Conservation (phyloP, 2,113 vertebrate genomes). For the Nannobrachium achirus region DNA sequence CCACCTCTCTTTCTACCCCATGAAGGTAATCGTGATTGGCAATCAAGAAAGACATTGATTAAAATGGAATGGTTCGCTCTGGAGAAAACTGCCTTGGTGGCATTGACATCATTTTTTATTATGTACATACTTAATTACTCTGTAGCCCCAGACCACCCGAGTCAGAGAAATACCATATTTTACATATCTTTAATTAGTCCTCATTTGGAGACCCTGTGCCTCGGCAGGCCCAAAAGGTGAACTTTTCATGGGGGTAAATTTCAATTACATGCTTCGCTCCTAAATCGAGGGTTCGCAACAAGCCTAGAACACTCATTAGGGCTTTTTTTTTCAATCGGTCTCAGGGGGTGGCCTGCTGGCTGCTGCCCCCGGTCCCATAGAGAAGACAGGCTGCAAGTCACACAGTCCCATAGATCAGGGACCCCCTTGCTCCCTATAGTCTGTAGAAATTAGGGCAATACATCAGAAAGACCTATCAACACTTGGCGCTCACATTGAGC, state of each 20-base stretch:
- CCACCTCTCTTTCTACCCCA: constrained; percentile 7
- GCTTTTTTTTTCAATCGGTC: constrained; percentile 70
- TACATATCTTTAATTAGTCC: constrained; percentile 74
- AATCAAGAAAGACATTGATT: constrained; percentile 38
- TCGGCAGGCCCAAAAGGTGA: constrained; percentile 53
- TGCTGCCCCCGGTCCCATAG: constrained; percentile 62
- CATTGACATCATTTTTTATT: constrained; percentile 62
- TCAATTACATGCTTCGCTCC: constrained; percentile 57
- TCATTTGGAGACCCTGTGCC: constrained; percentile 66
- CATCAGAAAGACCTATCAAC: constrained; percentile 68
- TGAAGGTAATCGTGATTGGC: constrained; percentile 15
- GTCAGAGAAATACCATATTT: constrained; percentile 66
- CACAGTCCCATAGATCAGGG: constrained; percentile 59
- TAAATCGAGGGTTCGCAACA: constrained; percentile 50
- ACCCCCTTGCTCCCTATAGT: constrained; percentile 35
- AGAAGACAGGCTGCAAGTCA: constrained; percentile 59
- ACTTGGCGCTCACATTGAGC: constrained; percentile 69
- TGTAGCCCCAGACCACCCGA: constrained; percentile 68
- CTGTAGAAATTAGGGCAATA: constrained; percentile 68
- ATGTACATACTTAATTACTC: constrained; percentile 70
- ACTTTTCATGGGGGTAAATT: constrained; percentile 62
- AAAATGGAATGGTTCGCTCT: constrained; percentile 38
- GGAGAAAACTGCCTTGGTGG: constrained; percentile 41
- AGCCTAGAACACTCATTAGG: constrained; percentile 64
- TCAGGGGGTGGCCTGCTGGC: constrained; percentile 34